Evolutionary conservation across 2,888 invertebrate genomes (phyloP).

Genomic region (Shargacucullia verbasci): DNA sequence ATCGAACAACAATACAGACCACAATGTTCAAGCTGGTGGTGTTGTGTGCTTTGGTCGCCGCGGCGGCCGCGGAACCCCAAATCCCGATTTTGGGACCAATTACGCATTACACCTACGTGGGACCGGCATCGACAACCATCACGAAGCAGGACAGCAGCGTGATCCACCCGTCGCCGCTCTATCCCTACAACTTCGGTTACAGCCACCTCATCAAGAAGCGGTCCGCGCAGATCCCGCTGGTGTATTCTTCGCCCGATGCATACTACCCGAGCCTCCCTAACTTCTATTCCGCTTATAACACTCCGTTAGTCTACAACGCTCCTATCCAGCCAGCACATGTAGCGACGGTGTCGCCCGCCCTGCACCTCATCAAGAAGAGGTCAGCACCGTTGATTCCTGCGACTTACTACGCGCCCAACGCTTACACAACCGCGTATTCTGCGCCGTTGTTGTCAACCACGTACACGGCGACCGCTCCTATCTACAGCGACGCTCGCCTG

Average conservation of each 20-base stretch:
- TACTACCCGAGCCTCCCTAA: constrained; percentile 59
- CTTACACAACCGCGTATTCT: constrained; percentile 55
- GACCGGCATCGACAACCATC: constrained; percentile 76
- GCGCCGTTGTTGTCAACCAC: constrained; percentile 65
- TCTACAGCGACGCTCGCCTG: constrained; percentile 66
- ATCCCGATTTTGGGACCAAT: constrained; percentile 43
- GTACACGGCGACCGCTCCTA: constrained; percentile 62
- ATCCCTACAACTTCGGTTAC: constrained; percentile 68
- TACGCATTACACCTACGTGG: constrained; percentile 63
- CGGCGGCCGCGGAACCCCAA: constrained; percentile 83
- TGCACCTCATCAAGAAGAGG: constrained; percentile 76
- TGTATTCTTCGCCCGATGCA: constrained; percentile 54
- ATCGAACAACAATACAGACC: constrained; percentile 80
- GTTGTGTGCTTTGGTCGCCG: constrained; percentile 89
- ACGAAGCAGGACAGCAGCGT: constrained; percentile 80
- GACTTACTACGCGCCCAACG: constrained; percentile 55
- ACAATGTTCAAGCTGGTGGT: constrained; percentile 88
- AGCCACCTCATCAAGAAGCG: constrained; percentile 73
- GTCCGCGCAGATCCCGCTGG: constrained; percentile 53
- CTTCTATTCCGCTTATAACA: constrained; percentile 48
- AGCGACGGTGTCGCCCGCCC: constrained; percentile 54
- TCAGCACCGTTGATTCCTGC: constrained; percentile 60
- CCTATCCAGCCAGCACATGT: constrained; percentile 47
- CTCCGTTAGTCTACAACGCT: constrained; percentile 47
- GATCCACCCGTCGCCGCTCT: constrained; percentile 79